phyloP scores from a whole-genome alignment of 2,888 invertebrate genomes.

The Pollenia griseotomentosa region DNA sequence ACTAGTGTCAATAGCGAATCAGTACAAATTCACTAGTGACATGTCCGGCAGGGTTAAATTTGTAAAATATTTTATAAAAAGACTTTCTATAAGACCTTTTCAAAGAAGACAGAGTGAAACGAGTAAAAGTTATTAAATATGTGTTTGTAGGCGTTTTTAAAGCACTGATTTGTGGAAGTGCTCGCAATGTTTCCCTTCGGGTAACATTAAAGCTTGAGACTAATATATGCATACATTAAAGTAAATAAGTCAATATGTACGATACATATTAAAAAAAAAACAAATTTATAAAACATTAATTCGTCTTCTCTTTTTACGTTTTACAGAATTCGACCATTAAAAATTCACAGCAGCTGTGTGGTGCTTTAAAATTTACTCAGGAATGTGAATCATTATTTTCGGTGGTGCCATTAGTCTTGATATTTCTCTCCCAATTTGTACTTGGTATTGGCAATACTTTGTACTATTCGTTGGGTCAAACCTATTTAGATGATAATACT shows the following conservation, averaged over 20 bases:
- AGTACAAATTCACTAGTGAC: too few relatives aligned
- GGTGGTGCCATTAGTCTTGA: constrained; percentile 86
- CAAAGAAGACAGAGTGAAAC: too few relatives aligned
- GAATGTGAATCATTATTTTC: constrained; percentile 84
- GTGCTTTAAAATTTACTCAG: constrained; percentile 78
- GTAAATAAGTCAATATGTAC: neutral
- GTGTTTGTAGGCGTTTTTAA: too few relatives aligned
- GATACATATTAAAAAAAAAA: neutral
- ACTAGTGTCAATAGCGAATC: too few relatives aligned
- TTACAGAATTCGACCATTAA: constrained; percentile 76
- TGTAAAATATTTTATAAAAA: too few relatives aligned
- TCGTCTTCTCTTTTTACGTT: neutral
- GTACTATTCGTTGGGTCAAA: constrained; percentile 88
- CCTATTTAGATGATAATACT: constrained; percentile 89
- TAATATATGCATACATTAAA: neutral
- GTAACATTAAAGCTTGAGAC: too few relatives aligned
- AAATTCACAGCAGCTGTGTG: constrained; percentile 79
- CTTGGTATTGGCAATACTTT: constrained; percentile 88
- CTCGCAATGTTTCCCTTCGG: too few relatives aligned
- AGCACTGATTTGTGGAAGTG: too few relatives aligned
- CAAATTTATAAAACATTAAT: neutral
- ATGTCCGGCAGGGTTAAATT: too few relatives aligned
- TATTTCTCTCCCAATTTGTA: constrained; percentile 89
- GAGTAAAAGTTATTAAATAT: too few relatives aligned
- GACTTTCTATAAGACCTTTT: too few relatives aligned